These are phyloP conservation scores for Norana najaformis DNA, from an alignment of 2,888 invertebrate genomes.

Conservation along the genomic window DNA sequence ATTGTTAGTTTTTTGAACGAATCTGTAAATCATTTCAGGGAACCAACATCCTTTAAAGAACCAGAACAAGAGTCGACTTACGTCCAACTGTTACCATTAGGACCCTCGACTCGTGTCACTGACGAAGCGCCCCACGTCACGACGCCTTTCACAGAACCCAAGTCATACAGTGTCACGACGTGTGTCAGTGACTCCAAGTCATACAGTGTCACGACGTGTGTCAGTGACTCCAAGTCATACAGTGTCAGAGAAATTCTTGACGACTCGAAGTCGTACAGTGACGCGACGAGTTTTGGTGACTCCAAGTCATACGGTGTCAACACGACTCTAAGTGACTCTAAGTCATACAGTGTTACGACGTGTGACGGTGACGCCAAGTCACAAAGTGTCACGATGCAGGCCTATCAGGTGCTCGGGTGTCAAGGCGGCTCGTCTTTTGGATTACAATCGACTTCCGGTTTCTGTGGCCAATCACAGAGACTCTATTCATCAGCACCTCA, in stretches of 20 bases:
- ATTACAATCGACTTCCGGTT: background rate
- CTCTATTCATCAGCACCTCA: background rate
- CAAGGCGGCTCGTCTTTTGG: background rate
- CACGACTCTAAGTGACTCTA: background rate
- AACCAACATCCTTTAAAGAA: background rate
- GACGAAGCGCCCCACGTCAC: too few species aligned
- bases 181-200: too few species aligned
- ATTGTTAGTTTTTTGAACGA: background rate
- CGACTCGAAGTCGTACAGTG: background rate
- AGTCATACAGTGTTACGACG: background rate
- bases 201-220: background rate
- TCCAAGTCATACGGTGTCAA: background rate
- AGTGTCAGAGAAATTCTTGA: too few species aligned
- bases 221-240: background rate
- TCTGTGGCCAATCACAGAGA: slow-evolving; percentile 1
- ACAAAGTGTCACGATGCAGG: slow-evolving; percentile 1
- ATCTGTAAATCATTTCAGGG: background rate
- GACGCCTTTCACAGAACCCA: too few species aligned
- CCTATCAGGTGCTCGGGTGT: slow-evolving; percentile 19
- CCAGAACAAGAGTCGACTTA: background rate
- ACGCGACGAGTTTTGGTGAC: background rate
- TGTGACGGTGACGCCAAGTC: background rate
- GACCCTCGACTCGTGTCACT: background rate
- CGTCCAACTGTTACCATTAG: background rate
- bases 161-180: too few species aligned